phyloP scores from a whole-genome alignment of 2,888 invertebrate species.

The Leptopilina drosophilae region DNA sequence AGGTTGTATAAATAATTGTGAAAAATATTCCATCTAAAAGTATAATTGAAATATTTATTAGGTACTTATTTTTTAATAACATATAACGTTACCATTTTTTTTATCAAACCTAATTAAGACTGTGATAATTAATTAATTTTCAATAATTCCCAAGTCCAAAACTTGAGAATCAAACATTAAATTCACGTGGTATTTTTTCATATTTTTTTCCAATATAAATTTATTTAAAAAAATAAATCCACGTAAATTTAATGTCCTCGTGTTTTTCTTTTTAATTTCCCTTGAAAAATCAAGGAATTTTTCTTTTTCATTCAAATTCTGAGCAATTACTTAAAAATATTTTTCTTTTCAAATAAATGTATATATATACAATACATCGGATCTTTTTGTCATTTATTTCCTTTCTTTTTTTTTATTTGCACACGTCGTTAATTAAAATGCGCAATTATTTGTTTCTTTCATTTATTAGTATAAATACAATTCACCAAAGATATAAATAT shows the following conservation, averaged over 20 bases:
- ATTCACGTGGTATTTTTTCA: neutral
- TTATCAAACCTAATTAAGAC: slow-evolving; percentile 54
- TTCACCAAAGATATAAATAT: slow-evolving; percentile 43
- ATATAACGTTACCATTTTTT: slow-evolving; percentile 60
- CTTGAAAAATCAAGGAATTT: slow-evolving; percentile 48
- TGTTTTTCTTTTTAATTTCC: neutral
- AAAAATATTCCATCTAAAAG: slow-evolving; percentile 12
- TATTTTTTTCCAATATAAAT: neutral
- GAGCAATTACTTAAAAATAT: slow-evolving; percentile 67
- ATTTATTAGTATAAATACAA: slow-evolving; percentile 49
- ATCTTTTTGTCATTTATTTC: slow-evolving; percentile 42
- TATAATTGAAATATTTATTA: slow-evolving; percentile 71
- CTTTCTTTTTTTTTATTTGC: slow-evolving; percentile 10
- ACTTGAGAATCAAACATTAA: neutral
- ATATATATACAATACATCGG: slow-evolving; percentile 58
- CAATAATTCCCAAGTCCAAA: slow-evolving; percentile 41
- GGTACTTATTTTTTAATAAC: slow-evolving; percentile 62
- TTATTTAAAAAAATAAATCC: neutral
- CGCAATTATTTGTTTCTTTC: slow-evolving; percentile 39
- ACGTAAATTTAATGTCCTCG: neutral
- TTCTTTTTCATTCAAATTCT: slow-evolving; percentile 68
- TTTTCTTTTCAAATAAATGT: slow-evolving; percentile 34
- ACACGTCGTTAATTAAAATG: slow-evolving; percentile 45
- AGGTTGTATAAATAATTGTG: slow-evolving; percentile 10
- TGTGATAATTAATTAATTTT: slow-evolving; percentile 54